Conservation (phyloP, 2,797 vertebrate species). For the Lindbergichthys nudifrons region DNA sequence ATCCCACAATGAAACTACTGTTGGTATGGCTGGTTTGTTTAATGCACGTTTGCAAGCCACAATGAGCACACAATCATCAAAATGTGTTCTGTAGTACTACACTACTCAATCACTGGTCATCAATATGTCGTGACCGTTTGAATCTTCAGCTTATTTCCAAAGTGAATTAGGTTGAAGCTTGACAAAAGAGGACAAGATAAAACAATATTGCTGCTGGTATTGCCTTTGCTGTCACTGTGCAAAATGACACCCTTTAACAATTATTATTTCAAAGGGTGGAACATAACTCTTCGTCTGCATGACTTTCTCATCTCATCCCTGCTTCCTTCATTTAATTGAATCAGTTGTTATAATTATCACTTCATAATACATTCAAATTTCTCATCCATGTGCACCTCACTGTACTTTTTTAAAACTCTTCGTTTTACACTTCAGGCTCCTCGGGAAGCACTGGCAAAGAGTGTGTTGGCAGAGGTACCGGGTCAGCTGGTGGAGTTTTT, state of each 20-base stretch:
- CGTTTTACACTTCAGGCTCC: slow-evolving; percentile 81
- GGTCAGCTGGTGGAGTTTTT: slow-evolving; percentile 93
- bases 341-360: neutral
- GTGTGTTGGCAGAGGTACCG: slow-evolving; percentile 94
- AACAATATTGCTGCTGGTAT: neutral
- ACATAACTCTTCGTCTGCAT: slow-evolving; percentile 27
- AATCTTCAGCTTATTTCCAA: neutral
- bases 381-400: neutral
- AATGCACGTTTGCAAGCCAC: no score
- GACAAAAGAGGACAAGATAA: neutral
- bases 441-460: slow-evolving; percentile 90
- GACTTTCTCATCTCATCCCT: neutral
- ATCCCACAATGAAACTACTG: neutral
- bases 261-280: neutral
- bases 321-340: neutral
- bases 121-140: neutral
- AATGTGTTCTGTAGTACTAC: neutral
- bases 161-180: neutral
- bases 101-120: neutral
- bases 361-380: neutral
- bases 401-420: neutral
- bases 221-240: neutral
- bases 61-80: no score
- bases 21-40: no score
- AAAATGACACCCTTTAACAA: neutral